phyloP scores from a whole-genome alignment of 2,888 invertebrate species.

The Drosophila percnosoma region DNA sequence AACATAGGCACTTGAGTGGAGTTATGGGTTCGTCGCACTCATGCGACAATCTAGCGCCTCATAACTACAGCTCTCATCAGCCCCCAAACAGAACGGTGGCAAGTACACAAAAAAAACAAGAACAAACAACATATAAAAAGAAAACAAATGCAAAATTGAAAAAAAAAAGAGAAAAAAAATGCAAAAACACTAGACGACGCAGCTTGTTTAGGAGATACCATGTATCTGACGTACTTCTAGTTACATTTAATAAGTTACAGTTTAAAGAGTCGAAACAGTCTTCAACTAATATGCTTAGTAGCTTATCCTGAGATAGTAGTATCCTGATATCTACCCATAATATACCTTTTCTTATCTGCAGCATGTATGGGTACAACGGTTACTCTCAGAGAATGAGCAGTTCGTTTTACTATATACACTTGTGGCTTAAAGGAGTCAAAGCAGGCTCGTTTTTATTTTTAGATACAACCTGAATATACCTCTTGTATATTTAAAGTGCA shows the following conservation, averaged over 20 bases:
- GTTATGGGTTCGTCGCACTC: slow-evolving; percentile 23
- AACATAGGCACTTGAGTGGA: slow-evolving; percentile 6
- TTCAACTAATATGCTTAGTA: background rate
- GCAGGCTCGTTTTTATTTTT: background rate
- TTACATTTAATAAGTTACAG: background rate
- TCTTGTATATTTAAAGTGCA: background rate
- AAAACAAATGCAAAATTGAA: background rate
- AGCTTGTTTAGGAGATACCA: background rate
- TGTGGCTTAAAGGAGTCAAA: background rate
- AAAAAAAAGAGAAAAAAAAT: background rate
- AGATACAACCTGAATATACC: background rate
- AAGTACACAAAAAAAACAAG: background rate
- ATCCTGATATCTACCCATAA: background rate
- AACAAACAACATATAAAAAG: background rate
- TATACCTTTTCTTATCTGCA: background rate
- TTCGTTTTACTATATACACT: background rate
- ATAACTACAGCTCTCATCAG: slow-evolving; percentile 29
- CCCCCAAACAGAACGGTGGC: background rate
- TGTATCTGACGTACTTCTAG: background rate
- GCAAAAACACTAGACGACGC: background rate
- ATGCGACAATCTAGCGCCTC: slow-evolving; percentile 35
- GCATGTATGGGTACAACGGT: background rate
- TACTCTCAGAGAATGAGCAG: background rate
- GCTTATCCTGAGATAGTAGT: background rate
- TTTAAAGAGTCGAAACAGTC: background rate